phyloP scores from a whole-genome alignment of 2,797 vertebrate genomes.

The Podarcis lilfordi region DNA sequence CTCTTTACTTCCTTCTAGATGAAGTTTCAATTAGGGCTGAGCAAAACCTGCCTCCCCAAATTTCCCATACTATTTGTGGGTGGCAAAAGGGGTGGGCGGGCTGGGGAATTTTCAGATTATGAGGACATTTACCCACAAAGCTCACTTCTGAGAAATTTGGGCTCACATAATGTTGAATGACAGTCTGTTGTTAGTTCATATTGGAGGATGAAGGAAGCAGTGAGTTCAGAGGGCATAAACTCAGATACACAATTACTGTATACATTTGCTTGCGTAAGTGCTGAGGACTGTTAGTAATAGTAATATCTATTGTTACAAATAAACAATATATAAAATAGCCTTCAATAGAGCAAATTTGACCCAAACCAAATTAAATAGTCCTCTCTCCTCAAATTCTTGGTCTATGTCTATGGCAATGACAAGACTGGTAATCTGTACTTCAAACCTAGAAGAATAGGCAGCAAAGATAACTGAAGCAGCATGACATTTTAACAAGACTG shows the following conservation, averaged over 20 bases:
- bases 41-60: no score
- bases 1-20: background rate
- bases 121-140: no score
- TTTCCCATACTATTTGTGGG: no score
- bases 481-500: background rate
- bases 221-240: background rate
- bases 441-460: background rate
- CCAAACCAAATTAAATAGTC: background rate
- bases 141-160: no score
- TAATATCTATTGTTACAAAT: rapidly evolving
- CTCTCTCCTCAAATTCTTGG: background rate
- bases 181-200: no score
- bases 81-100: no score
- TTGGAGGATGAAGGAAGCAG: no score
- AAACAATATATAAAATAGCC: background rate
- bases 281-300: background rate
- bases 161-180: no score
- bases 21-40: background rate
- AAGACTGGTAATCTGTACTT: background rate
- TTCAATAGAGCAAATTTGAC: background rate
- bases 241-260: background rate
- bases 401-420: background rate
- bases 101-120: no score
- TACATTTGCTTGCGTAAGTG: background rate
- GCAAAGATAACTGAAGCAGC: background rate